These are phyloP conservation scores for Asteroscopus sphinx DNA, from an alignment of 2,888 invertebrate genomes.

Conservation along the genomic window DNA sequence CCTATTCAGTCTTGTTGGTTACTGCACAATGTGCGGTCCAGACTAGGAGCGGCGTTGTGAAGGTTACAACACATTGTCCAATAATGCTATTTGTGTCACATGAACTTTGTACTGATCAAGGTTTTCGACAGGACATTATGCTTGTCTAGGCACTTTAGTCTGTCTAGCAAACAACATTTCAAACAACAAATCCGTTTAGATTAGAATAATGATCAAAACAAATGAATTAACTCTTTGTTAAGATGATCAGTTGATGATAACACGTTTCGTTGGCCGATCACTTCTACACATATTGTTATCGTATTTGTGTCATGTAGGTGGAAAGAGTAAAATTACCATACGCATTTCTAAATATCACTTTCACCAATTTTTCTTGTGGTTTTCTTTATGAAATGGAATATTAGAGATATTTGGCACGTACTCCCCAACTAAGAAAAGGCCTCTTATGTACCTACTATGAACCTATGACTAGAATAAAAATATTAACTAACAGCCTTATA, in stretches of 20 bases:
- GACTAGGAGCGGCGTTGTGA: conserved; percentile 45
- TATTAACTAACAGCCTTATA: no score
- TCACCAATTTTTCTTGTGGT: conserved; percentile 31
- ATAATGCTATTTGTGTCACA: conserved; percentile 50
- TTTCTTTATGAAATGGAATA: conserved; percentile 2
- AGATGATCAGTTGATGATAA: background rate
- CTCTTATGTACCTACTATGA: no score
- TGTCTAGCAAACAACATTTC: conserved; percentile 1
- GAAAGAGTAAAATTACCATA: conserved; percentile 16
- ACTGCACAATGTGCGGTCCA: conserved; percentile 33
- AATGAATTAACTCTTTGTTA: conserved; percentile 6
- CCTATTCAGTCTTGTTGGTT: conserved; percentile 6
- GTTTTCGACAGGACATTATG: conserved; percentile 42
- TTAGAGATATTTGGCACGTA: background rate
- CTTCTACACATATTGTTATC: background rate
- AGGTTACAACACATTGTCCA: conserved; percentile 51
- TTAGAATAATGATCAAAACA: conserved; percentile 1
- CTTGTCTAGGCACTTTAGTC: background rate
- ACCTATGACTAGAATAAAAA: no score
- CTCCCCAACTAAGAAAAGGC: background rate
- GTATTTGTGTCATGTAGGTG: conserved; percentile 5
- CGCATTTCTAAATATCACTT: conserved; percentile 17
- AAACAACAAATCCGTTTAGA: conserved; percentile 4
- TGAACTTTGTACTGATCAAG: conserved; percentile 56
- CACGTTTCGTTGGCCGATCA: background rate